Evolutionary conservation across 1,140 invertebrate genomes (phyloP).

Genomic region (Dendrolimus kikuchii): DNA sequence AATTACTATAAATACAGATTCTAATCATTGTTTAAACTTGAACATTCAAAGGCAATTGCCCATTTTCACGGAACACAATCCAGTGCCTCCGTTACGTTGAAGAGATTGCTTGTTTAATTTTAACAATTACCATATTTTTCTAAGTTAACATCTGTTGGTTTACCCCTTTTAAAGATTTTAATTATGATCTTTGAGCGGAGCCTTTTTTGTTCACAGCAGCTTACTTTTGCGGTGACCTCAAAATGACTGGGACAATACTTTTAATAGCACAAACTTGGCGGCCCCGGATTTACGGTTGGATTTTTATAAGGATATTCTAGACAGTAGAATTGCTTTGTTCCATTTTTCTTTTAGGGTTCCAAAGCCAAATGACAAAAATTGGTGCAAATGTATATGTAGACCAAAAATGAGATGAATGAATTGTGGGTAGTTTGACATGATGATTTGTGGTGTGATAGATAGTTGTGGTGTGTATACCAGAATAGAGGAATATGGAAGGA

Average conservation of each 20-base stretch:
- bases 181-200: slow-evolving; percentile 18
- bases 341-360: no score
- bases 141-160: slow-evolving; percentile 29
- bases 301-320: slow-evolving; percentile 2
- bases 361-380: no score
- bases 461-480: no score
- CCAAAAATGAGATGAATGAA: no score
- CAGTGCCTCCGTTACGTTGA: slow-evolving; percentile 24
- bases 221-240: slow-evolving; percentile 7
- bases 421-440: no score
- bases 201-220: no score
- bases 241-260: slow-evolving; percentile 1
- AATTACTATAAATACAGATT: slow-evolving; percentile 43
- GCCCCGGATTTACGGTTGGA: neutral
- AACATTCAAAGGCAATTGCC: slow-evolving; percentile 37
- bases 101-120: slow-evolving; percentile 42
- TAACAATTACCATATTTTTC: slow-evolving; percentile 39
- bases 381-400: no score
- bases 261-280: no score
- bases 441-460: no score
- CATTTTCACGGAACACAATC: slow-evolving; percentile 27
- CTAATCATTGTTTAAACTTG: slow-evolving; percentile 39
- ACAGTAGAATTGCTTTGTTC: neutral
- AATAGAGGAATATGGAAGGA: no score
- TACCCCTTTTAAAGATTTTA: slow-evolving; percentile 24